phyloP scores from a whole-genome alignment of 2,113 vertebrate species.

The Odontophorus gujanensis region DNA sequence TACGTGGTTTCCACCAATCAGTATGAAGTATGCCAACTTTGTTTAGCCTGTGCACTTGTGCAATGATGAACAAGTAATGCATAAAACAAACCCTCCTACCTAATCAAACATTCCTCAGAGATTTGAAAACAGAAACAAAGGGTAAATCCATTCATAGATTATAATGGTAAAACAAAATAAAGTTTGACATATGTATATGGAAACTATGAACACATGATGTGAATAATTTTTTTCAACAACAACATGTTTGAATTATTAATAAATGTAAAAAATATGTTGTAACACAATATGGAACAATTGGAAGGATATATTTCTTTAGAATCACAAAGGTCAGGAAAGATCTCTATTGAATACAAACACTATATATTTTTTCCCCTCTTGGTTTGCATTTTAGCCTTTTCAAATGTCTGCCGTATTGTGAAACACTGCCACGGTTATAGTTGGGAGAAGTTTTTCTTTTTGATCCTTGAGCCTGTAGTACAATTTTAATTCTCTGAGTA shows the following conservation, averaged over 20 bases:
- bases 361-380: neutral
- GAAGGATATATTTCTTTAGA: constrained; percentile 66
- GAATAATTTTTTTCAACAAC: constrained; percentile 44
- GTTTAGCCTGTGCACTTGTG: constrained; percentile 60
- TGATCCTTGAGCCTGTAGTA: neutral
- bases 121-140: constrained; percentile 70
- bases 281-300: constrained; percentile 55
- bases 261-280: constrained; percentile 61
- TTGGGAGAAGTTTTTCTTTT: neutral
- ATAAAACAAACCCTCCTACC: constrained; percentile 66
- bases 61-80: constrained; percentile 72
- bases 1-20: constrained; percentile 57
- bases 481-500: neutral
- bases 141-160: constrained; percentile 53
- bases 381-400: constrained; percentile 38
- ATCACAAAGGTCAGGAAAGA: constrained; percentile 28
- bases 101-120: constrained; percentile 70
- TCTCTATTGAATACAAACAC: constrained; percentile 23
- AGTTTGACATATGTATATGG: constrained; percentile 51
- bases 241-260: constrained; percentile 67
- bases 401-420: neutral
- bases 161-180: constrained; percentile 58
- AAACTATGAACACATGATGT: constrained; percentile 43
- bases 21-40: constrained; percentile 70
- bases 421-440: neutral